Conservation (phyloP, 2,888 invertebrate species). For the Sinotaia quadrata region DNA sequence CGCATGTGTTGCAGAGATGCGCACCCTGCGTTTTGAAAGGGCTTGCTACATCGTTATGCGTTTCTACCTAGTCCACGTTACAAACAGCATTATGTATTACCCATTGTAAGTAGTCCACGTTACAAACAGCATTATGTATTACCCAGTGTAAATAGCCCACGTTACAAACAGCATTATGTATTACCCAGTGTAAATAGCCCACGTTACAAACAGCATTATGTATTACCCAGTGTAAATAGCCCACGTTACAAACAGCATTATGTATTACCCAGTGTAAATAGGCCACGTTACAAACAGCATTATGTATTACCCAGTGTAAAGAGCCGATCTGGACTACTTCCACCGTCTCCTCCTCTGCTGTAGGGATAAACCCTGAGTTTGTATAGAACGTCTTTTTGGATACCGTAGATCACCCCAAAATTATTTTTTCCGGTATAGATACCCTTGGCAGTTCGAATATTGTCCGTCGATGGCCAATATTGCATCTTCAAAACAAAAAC, state of each 20-base stretch:
- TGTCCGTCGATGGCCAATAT: constrained; percentile 42
- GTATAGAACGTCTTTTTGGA: constrained; percentile 88
- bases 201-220: background rate
- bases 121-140: background rate
- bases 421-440: constrained; percentile 76
- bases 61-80: too few species aligned
- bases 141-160: background rate
- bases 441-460: constrained; percentile 42
- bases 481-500: constrained; percentile 29
- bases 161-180: background rate
- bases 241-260: too few species aligned
- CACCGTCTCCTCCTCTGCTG: constrained; percentile 94
- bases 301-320: constrained; percentile 72
- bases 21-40: too few species aligned
- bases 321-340: constrained; percentile 94
- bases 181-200: background rate
- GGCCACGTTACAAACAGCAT: background rate
- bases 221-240: too few species aligned
- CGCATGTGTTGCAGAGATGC: too few species aligned
- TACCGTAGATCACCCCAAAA: constrained; percentile 82
- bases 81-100: too few species aligned
- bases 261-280: background rate
- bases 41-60: too few species aligned
- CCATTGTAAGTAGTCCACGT: too few species aligned
- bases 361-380: constrained; percentile 91